A percentile compares a stretch with the other conserved stretches of the same genome.
phyloP scores from a whole-genome alignment of 2,113 vertebrate genomes.

The Tupaia tana region DNA sequence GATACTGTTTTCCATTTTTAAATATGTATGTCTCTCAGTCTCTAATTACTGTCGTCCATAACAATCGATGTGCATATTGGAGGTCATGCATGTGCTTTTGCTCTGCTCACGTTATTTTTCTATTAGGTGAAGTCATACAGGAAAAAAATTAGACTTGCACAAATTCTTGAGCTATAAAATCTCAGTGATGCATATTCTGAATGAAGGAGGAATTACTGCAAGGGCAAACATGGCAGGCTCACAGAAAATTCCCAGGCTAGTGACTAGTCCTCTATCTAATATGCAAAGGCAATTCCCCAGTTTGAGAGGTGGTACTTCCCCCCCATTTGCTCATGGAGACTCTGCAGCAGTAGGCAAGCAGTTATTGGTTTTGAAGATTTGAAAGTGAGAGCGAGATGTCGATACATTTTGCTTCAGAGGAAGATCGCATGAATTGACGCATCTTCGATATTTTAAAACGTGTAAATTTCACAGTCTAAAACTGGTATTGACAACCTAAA shows the following conservation, averaged over 20 bases:
- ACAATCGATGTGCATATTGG: accelerated
- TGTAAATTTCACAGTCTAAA: neutral
- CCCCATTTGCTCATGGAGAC: accelerated
- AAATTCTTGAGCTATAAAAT: no score
- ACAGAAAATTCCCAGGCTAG: neutral
- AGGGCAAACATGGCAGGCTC: accelerated
- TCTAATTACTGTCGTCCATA: neutral
- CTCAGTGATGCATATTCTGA: neutral
- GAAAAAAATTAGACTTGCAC: neutral
- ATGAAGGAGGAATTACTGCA: neutral
- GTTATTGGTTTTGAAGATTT: neutral
- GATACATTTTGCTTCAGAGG: neutral
- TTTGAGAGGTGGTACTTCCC: accelerated
- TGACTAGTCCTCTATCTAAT: accelerated
- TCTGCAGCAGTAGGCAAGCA: neutral
- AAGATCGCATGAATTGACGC: neutral
- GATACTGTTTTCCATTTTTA: neutral
- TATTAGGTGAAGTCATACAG: no score
- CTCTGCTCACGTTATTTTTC: neutral
- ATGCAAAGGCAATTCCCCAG: no score
- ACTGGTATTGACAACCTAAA: neutral
- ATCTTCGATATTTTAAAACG: neutral
- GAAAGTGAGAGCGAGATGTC: neutral
- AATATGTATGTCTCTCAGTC: neutral
- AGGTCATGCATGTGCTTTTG: accelerated